A percentile compares a stretch with the other conserved stretches of the same genome.
Conservation (phyloP, 1,140 invertebrate species). For the Drosophila parvula region DNA sequence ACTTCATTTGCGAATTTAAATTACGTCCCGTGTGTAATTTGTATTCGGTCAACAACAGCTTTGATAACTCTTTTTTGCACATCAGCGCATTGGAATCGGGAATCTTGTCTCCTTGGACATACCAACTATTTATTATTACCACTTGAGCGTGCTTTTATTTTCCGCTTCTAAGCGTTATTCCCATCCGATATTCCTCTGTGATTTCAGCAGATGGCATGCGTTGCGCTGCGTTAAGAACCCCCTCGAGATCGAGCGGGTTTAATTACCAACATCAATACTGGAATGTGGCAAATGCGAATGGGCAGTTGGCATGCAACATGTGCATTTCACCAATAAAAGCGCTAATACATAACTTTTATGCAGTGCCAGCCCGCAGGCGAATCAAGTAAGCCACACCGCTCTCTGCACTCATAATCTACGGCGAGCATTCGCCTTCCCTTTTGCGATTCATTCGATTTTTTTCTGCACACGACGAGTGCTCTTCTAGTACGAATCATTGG, state of each 20-base stretch:
- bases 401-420: slow-evolving; percentile 43
- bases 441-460: slow-evolving; percentile 41
- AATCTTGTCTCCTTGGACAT: not conserved
- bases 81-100: slow-evolving; percentile 11
- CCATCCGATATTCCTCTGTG: slow-evolving; percentile 9
- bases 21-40: slow-evolving; percentile 47
- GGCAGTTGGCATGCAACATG: slow-evolving; percentile 67
- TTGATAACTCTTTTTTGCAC: slow-evolving; percentile 69
- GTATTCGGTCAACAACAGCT: slow-evolving; percentile 55
- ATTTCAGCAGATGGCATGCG: slow-evolving; percentile 38
- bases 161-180: slow-evolving; percentile 17
- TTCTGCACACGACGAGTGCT: slow-evolving; percentile 28
- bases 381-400: slow-evolving; percentile 9
- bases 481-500: slow-evolving; percentile 15
- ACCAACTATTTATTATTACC: slow-evolving; percentile 27
- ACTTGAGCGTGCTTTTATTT: slow-evolving; percentile 23
- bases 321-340: slow-evolving; percentile 75
- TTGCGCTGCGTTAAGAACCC: slow-evolving; percentile 16
- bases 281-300: slow-evolving; percentile 44
- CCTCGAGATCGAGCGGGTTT: slow-evolving; percentile 24
- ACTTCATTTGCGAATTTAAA: slow-evolving; percentile 68
- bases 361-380: slow-evolving; percentile 43
- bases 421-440: slow-evolving; percentile 15
- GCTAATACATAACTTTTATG: slow-evolving; percentile 67
- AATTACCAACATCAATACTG: slow-evolving; percentile 42